Base-by-base conservation (phyloP, 2,113 vertebrate species). In the Campylorhamphus procurvoides region DNA sequence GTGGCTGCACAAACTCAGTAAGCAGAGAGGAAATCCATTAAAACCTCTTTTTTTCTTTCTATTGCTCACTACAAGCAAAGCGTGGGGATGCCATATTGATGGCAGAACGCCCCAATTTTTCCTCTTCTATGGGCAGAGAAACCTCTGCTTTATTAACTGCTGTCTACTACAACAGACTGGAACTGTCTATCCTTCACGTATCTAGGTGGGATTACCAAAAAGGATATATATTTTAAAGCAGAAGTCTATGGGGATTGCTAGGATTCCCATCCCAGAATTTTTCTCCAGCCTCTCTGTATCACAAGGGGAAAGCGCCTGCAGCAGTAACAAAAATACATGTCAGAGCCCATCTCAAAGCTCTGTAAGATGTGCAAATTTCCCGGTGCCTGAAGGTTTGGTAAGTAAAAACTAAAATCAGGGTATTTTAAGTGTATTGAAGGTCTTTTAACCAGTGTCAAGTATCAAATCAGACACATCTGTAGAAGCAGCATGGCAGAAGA, bases 311-410 rank as follows among this genome's bases (percentile, higher is more conserved):
- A 95, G n/a, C 37, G 94, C 93, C 95, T 94, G 82, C 92, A 96
- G 96, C 93, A 83, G n/a, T 28, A 86, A 77, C 64, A 90, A 29
- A 84, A 52, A 22, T 72, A 74, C 93, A 68, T 87, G 96, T 96
- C 83, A 84, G 83, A 95, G 93, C 94, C 62, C 76, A 96, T 96
- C 88, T 81, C 76, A 52, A 46, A 94, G 87, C 73, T 81, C 73
- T 84, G 68, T 63, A 94, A 96, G 79, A 94, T 84, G 79, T 95
- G 86, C 60, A 94, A 75, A 95, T 96, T 95, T 90, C 90, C 85
- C 63, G 68, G 18, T 84, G 94, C 94, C 96, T 96, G 90, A 86
- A 96, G 92, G 83, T 96, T 95, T 90, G 60, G 69, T 94, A 92
- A 94, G 79, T 16, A 90, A 84, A 95, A 94, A 90, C 93, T 80